Percentiles rank a stretch among this genome's conserved stretches.
phyloP scores from a whole-genome alignment of 2,888 invertebrate genomes.

The Allolobophora icterica region DNA sequence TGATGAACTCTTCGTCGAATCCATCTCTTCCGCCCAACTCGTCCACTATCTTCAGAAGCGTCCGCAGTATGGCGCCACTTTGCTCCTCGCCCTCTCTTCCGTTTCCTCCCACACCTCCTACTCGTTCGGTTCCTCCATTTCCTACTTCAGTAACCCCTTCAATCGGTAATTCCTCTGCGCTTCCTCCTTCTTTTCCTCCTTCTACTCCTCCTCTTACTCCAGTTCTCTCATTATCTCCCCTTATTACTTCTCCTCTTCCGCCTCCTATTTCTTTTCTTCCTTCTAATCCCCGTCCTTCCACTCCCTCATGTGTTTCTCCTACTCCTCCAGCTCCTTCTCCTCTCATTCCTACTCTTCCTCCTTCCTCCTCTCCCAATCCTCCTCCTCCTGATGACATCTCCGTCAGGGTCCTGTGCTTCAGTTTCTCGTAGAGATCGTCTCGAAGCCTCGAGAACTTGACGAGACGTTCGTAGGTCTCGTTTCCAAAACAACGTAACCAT shows the following conservation, averaged over 20 bases:
- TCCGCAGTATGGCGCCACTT: background rate
- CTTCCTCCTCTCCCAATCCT: background rate
- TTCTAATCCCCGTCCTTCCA: too few relatives aligned
- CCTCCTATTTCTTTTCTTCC: too few relatives aligned
- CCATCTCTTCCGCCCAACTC: background rate
- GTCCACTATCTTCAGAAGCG: background rate
- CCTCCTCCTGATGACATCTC: background rate
- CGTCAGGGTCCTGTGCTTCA: background rate
- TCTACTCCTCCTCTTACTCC: background rate
- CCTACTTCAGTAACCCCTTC: background rate
- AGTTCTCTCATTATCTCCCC: too few relatives aligned
- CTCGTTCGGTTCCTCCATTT: background rate
- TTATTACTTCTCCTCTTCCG: too few relatives aligned
- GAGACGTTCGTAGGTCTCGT: slow-evolving; percentile 43
- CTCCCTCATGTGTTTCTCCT: too few relatives aligned
- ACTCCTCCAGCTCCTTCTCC: background rate
- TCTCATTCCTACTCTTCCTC: background rate
- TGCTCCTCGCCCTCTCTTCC: background rate
- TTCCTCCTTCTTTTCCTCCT: background rate
- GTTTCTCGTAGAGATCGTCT: slow-evolving; percentile 30
- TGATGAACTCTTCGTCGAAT: slow-evolving; percentile 31
- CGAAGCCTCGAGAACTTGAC: slow-evolving; percentile 32
- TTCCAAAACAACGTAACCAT: slow-evolving; percentile 47
- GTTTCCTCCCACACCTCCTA: background rate
- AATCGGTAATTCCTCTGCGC: background rate